phyloP scores from a whole-genome alignment of 64 coral and sea anemone species.

The Montipora capricornis region DNA sequence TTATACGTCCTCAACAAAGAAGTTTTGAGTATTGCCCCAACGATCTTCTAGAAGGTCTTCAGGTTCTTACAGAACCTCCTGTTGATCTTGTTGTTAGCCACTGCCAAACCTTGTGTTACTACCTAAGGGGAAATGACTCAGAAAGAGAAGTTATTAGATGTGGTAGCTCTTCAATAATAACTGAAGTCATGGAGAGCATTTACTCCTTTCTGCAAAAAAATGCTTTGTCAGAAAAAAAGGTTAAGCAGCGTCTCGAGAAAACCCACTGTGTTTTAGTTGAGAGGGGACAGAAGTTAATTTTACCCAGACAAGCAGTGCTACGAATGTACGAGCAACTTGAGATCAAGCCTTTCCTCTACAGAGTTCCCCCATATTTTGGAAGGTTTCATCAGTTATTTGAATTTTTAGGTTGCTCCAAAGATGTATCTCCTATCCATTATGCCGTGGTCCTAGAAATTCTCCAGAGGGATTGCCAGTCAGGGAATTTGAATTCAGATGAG shows the following conservation, averaged over 20 bases:
- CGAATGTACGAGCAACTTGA: no score
- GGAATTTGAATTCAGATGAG: no score
- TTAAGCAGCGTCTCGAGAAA: background rate
- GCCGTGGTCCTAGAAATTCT: no score
- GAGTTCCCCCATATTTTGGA: no score
- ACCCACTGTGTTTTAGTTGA: no score
- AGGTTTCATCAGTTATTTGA: no score
- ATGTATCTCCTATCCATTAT: no score
- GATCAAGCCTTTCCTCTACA: no score
- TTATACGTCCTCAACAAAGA: background rate
- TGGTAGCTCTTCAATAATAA: background rate
- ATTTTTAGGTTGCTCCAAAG: no score
- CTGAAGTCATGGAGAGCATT: constrained; percentile 38
- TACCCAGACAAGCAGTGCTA: no score
- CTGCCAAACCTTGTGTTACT: constrained; percentile 31
- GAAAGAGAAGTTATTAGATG: background rate
- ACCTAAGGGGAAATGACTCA: background rate
- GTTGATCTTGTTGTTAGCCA: constrained; percentile 36
- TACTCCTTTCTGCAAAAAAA: constrained; percentile 30
- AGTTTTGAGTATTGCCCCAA: background rate
- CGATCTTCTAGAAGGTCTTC: background rate
- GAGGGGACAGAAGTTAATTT: no score
- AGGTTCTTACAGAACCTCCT: constrained; percentile 7
- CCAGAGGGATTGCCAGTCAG: no score
- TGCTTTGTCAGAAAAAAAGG: background rate